Evolutionary conservation across 2,113 vertebrate species (phyloP).

Genomic region (Syrmaticus mikado): DNA sequence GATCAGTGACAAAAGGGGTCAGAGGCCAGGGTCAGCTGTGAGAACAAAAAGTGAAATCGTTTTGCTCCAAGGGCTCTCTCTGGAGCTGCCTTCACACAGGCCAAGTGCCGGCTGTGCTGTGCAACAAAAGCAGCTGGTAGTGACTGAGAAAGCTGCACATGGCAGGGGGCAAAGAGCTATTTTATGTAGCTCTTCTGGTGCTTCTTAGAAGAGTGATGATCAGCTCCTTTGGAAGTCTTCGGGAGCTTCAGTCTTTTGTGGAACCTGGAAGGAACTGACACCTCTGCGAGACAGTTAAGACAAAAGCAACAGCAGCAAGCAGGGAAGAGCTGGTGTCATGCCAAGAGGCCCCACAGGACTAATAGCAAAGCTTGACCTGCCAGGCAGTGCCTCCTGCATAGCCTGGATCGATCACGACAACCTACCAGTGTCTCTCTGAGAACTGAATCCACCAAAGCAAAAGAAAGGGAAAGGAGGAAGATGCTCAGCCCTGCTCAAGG

Average conservation of each 20-base stretch:
- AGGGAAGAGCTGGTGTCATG: background rate
- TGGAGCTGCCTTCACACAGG: background rate
- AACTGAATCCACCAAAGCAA: background rate
- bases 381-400: background rate
- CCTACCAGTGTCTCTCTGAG: background rate
- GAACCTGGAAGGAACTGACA: background rate
- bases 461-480: background rate
- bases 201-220: background rate
- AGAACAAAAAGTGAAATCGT: background rate
- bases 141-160: background rate
- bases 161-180: background rate
- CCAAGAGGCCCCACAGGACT: background rate
- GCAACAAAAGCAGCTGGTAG: background rate
- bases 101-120: fast-evolving
- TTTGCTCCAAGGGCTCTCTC: background rate
- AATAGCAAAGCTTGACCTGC: background rate
- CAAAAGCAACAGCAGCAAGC: background rate
- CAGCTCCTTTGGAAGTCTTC: background rate
- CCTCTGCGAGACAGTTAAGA: background rate
- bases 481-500: background rate
- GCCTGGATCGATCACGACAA: fast-evolving
- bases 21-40: background rate
- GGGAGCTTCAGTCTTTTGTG: background rate
- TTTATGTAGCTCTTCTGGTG: background rate
- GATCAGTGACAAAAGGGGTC: background rate